Conservation (phyloP, 2,888 invertebrate species). For the Theretra japonica region DNA sequence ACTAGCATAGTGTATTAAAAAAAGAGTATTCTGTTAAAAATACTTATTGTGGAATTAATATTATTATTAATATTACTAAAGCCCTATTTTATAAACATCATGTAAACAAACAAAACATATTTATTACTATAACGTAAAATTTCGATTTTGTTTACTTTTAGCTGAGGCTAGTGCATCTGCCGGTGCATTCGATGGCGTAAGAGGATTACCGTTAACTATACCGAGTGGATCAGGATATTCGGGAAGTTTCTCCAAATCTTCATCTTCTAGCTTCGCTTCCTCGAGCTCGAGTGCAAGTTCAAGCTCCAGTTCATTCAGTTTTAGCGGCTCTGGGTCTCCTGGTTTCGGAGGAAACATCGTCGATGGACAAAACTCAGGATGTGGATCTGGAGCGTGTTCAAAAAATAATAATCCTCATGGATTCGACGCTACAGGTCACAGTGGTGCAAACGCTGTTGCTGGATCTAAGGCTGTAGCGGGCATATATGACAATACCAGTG, state of each 20-base stretch:
- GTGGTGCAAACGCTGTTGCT: constrained; percentile 45
- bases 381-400: constrained; percentile 49
- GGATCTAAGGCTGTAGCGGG: constrained; percentile 31
- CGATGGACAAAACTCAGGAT: constrained; percentile 45
- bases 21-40: too few species aligned
- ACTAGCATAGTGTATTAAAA: too few species aligned
- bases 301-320: constrained; percentile 66
- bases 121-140: constrained; percentile 29
- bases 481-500: constrained; percentile 10
- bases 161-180: constrained; percentile 66
- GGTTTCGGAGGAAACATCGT: constrained; percentile 43
- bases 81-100: too few species aligned
- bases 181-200: constrained; percentile 56
- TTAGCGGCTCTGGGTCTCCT: constrained; percentile 53
- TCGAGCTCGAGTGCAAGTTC: constrained; percentile 75
- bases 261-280: constrained; percentile 73
- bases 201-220: constrained; percentile 54
- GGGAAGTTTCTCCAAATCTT: constrained; percentile 76
- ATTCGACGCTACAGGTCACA: constrained; percentile 34
- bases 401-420: constrained; percentile 28
- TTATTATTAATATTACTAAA: too few species aligned
- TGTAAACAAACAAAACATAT: neutral
- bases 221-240: constrained; percentile 66
- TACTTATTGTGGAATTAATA: too few species aligned
- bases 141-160: constrained; percentile 46